Base-by-base conservation (phyloP, 2,113 vertebrate species). In the Prionailurus viverrinus region DNA sequence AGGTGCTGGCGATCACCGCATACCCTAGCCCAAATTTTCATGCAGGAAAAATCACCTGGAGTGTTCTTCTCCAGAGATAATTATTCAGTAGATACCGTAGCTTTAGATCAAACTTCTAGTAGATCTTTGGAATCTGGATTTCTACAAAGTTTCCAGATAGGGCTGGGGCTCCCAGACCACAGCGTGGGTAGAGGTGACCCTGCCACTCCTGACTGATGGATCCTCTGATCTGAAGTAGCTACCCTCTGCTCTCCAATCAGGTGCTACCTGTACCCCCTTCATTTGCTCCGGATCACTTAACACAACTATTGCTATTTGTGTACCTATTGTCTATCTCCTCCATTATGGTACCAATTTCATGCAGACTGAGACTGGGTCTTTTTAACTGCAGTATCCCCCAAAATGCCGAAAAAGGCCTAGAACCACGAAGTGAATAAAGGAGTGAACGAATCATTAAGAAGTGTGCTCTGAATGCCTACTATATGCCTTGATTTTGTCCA, bases 81-180 rank as follows among this genome's bases (percentile, higher is more conserved):
- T 65, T 15, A 51, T 21, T 85, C 31, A 81, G 4, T 78, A 86
- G 25, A 29, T 51, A 39, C 39, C 39, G 6, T 4, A 79, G 53
- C 25, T 55, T 89, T 89, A 91, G 33, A 41, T 89, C 33, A 93
- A 78, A 81, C 55, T 78, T 91, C 66, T 94, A 71, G 48, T 15
- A 85, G 61, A 76, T 73, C 41, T 85, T 84, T 58, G 25, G 41
- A 89, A 93, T 85, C 0, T 36, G 45, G 36, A 58, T 85, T 93
- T 93, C 7, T 68, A 61, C 65, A 94, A 91, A 76, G 39, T 14
- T 78, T n/a, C 5, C 18, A 92, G 29, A 23, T 61, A 31, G 45
- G 63, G 0, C 5, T 73, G n/a, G 39, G 73, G 11, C 5, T 55
- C 58, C 12, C 81, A 91, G 29, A 65, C 25, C 25, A 96, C 13